These are phyloP conservation scores for Anorthoa munda DNA, from an alignment of 2,888 invertebrate genomes.

Conservation along the genomic window DNA sequence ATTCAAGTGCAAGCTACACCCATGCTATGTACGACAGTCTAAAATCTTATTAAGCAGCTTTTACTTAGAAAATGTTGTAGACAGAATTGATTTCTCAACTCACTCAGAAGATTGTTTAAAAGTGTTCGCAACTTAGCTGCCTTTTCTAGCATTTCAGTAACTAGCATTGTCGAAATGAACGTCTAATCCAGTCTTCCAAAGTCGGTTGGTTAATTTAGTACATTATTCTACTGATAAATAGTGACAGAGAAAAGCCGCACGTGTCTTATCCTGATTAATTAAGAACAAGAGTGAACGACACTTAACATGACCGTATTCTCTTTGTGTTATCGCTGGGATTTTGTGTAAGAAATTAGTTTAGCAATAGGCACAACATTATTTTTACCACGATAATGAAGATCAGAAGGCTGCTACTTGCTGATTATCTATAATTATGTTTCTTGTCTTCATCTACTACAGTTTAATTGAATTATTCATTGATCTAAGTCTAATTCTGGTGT, in stretches of 20 bases:
- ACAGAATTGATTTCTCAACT: no score
- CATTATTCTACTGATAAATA: background rate
- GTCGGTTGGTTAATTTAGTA: background rate
- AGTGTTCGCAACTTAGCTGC: no score
- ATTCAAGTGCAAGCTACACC: background rate
- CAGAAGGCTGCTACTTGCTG: no score
- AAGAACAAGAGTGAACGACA: constrained; percentile 3
- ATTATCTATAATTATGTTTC: no score
- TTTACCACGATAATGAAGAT: no score
- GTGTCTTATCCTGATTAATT: constrained; percentile 25
- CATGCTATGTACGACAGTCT: background rate
- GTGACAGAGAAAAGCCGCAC: background rate
- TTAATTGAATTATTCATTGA: background rate
- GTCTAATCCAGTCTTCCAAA: background rate
- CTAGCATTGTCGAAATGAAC: background rate
- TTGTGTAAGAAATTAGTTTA: background rate
- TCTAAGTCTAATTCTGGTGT: background rate
- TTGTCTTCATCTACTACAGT: no score
- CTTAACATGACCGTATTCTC: background rate
- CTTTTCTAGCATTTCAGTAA: background rate
- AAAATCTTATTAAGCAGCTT: no score
- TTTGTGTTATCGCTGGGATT: background rate
- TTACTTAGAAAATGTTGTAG: no score
- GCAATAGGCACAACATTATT: no score
- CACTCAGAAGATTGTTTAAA: no score